Base-by-base conservation (phyloP, 2,888 invertebrate species). In the Hylaea fasciaria region DNA sequence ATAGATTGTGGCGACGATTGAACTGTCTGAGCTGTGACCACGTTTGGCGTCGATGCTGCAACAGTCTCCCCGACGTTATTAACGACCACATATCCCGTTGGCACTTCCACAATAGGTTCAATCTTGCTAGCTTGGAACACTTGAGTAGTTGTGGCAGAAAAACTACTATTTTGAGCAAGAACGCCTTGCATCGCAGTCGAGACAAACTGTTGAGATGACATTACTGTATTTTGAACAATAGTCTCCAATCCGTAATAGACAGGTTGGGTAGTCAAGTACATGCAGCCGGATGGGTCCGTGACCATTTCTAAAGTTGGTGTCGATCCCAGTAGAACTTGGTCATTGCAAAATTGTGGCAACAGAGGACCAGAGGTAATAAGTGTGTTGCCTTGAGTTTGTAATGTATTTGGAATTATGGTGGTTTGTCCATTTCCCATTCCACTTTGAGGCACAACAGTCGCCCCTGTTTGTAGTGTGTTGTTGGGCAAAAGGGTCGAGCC, bases 151-250 rank as follows among this genome's bases (percentile, higher is more conserved):
- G 97, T 97, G 14, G 97, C 96, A 14, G 96, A 96, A 80, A 96
- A 97, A 79, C 96, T 96, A 74, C 96, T 96, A 74, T 96, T 96
- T 73, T 96, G 95, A 55, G 96, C 95, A 32, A 96, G 90, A 2
- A 96, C 95, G 45, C 96, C 96, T 64, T 96, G 96, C 92, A 96
- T 95, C 5, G 96, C 95, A 0, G 96, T 96, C 3, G 96, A 95
- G 13, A 97, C 95, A 78, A 96, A 96, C 78, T 97, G 97, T 78
- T 96, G 96, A 17, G 96, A 96, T n/a, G 96, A 96, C 96, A 97
- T 96, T 0, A 97, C 96, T 4, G 97, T 97, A 76, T 97, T 97
- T 83, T 96, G 96, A 2, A 97, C 97, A 55, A 97, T 96, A 0
- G 97, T 97, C 87, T 97, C 97, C 66, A 97, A 91, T 0, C 96